phyloP scores from a whole-genome alignment of 2,888 invertebrate genomes.

The Spialia ferax region DNA sequence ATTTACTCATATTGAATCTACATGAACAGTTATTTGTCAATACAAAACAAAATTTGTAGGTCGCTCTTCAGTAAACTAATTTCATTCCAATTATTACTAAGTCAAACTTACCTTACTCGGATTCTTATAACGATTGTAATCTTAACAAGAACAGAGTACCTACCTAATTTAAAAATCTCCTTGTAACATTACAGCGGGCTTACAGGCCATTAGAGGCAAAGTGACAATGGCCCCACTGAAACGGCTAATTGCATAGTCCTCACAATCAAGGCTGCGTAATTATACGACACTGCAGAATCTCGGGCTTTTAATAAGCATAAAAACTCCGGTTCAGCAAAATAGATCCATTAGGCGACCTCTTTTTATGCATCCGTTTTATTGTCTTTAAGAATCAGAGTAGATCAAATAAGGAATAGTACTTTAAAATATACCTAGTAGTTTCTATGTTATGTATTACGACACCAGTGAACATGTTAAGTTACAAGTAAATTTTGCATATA shows the following conservation, averaged over 20 bases:
- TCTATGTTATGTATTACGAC: background rate
- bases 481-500: no score
- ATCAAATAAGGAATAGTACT: background rate
- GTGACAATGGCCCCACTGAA: conserved; percentile 57
- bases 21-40: no score
- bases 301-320: conserved; percentile 26
- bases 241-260: conserved; percentile 54
- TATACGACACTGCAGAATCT: conserved; percentile 18
- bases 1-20: no score
- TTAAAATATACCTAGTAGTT: background rate
- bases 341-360: conserved; percentile 22
- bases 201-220: conserved; percentile 52
- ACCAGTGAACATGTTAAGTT: background rate
- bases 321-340: conserved; percentile 21
- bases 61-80: no score
- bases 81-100: no score
- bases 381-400: background rate
- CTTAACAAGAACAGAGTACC: background rate
- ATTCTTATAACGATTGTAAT: background rate
- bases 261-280: conserved; percentile 27
- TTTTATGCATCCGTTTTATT: conserved; percentile 16
- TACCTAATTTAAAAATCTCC: conserved; percentile 12
- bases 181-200: conserved; percentile 6
- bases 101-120: no score
- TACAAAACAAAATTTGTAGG: no score